Evolutionary conservation across 2,113 vertebrate species (phyloP), one percentile per base, ranked within the genome.

Genomic region (Scytalopus superciliaris): DNA sequence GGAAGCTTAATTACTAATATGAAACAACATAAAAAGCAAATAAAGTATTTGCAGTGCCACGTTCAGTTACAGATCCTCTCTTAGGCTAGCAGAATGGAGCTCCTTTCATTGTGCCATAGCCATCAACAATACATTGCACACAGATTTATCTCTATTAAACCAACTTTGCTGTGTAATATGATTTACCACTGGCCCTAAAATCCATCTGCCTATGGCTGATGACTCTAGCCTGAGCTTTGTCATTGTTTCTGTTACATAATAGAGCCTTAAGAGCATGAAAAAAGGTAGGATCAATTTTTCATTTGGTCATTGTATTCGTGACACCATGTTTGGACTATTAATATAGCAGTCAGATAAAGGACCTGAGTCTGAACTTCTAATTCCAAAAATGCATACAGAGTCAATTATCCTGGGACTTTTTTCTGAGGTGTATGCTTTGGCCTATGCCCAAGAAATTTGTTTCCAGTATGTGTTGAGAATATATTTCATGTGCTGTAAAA

Each of bases 401-500:
- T 95, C 83, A 79, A 89, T 84, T 90, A 47, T 88, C 55, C 89
- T 94, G 15, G 23, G 67, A 28, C 64, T 91, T 97, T 49, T 57
- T 86, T 40, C 60, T 77, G 31, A 84, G 37, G 30, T 73, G 22
- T 73, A 3, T 90, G 27, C 66, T 94, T 93, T 92, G 87, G 69
- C 86, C 33, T 81, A 9, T 40, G 64, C 11, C 53, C 66, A 88
- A 64, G 84, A 93, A 95, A 75, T 47, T 74, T 64, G 5, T 81
- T 90, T 76, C 59, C 44, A 75, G 45, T 79, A 63, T 55, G 12
- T 40, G 3, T 55, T 83, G 35, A 76, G 62, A 86, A 45, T 75
- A 2, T 91, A 55, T 87, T 94, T 94, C 84, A 47, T 35, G 39
- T 80, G 22, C 79, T 96, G 69, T 70, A 96, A 90, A 96, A 89